A percentile compares a stretch with the other conserved stretches of the same genome.
Conservation (phyloP, 2,113 vertebrate genomes). For the Ciconia stormi region DNA sequence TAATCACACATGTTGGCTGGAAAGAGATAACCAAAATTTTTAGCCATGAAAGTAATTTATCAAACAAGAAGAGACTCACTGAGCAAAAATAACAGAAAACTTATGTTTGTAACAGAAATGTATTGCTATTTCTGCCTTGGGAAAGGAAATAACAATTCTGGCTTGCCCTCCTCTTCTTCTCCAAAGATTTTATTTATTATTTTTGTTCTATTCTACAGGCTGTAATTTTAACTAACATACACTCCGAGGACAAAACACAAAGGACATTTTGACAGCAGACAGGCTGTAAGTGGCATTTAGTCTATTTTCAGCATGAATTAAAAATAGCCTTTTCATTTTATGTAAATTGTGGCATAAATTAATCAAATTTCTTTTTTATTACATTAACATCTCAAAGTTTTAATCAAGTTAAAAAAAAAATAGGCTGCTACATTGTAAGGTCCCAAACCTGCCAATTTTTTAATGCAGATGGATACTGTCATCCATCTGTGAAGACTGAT, state of each 20-base stretch:
- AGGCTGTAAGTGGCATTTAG: neutral
- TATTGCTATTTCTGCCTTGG: neutral
- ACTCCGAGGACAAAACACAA: neutral
- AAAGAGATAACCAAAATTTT: neutral
- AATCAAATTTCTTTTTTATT: neutral
- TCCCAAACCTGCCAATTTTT: neutral
- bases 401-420: neutral
- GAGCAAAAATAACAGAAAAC: neutral
- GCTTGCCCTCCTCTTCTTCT: neutral
- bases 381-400: neutral
- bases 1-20: neutral
- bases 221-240: neutral
- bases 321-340: slow-evolving; percentile 7
- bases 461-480: neutral
- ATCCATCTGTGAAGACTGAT: neutral
- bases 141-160: neutral
- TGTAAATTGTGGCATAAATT: neutral
- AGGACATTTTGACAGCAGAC: neutral
- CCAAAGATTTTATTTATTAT: neutral
- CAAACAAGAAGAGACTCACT: neutral
- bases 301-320: slow-evolving; percentile 12
- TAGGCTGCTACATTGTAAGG: neutral
- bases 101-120: neutral
- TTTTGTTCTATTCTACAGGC: neutral
- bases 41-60: neutral